These are phyloP conservation scores for Lithophane semibrunnea DNA, from an alignment of 2,888 invertebrate genomes.

Conservation along the genomic window DNA sequence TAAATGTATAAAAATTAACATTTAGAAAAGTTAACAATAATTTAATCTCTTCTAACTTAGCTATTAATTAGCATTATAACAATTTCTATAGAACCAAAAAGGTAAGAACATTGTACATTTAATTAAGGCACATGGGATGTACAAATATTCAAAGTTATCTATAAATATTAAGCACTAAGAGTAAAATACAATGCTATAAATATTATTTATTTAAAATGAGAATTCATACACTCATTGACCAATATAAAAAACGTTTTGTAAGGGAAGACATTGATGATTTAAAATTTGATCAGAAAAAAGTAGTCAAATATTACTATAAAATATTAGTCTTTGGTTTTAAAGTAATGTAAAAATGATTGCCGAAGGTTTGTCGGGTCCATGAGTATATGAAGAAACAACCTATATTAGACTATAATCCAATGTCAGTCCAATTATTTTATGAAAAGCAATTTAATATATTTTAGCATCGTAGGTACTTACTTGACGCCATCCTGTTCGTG, in stretches of 20 bases:
- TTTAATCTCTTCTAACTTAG: slow-evolving; percentile 89
- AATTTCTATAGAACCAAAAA: slow-evolving; percentile 86
- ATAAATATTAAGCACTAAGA: slow-evolving; percentile 88
- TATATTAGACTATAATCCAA: slow-evolving; percentile 80
- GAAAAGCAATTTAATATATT: slow-evolving; percentile 68
- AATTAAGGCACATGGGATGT: slow-evolving; percentile 89
- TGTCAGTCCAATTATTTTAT: slow-evolving; percentile 80
- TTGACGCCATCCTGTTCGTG: slow-evolving; percentile 76
- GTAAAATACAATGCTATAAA: slow-evolving; percentile 83
- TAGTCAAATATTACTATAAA: slow-evolving; percentile 77
- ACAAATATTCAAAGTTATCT: slow-evolving; percentile 78
- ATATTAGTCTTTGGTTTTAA: slow-evolving; percentile 88
- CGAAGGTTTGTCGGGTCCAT: slow-evolving; percentile 81
- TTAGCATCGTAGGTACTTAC: slow-evolving; percentile 79
- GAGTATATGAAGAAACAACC: slow-evolving; percentile 80
- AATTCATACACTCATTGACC: slow-evolving; percentile 84
- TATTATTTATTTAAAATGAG: slow-evolving; percentile 75
- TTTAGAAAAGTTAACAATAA: slow-evolving; percentile 90
- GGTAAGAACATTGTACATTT: slow-evolving; percentile 87
- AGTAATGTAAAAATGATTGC: slow-evolving; percentile 78
- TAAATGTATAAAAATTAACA: slow-evolving; percentile 85
- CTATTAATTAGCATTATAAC: slow-evolving; percentile 86
- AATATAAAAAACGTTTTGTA: slow-evolving; percentile 60
- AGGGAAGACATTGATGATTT: slow-evolving; percentile 82
- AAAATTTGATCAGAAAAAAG: slow-evolving; percentile 72